phyloP scores from a whole-genome alignment of 2,888 invertebrate genomes.

The Notodonta ziczac region DNA sequence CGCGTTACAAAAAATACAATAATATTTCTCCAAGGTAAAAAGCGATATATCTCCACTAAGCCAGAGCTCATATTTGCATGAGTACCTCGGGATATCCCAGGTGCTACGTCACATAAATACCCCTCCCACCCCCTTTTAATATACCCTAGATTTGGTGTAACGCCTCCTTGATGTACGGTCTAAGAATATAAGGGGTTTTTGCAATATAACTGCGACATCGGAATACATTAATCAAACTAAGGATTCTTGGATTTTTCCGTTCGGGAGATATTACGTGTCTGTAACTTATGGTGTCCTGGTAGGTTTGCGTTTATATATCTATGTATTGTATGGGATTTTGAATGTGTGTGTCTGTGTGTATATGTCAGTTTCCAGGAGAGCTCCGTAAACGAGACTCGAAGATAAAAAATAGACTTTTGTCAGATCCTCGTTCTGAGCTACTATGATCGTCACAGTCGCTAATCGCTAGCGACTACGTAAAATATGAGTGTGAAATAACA shows the following conservation, averaged over 20 bases:
- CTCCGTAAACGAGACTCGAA: too few relatives aligned
- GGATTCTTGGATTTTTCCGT: slow-evolving; percentile 53
- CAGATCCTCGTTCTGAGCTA: too few relatives aligned
- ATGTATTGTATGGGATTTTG: slow-evolving; percentile 17
- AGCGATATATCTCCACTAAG: slow-evolving; percentile 36
- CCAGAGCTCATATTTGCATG: slow-evolving; percentile 36
- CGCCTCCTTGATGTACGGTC: slow-evolving; percentile 68
- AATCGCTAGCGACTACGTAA: too few relatives aligned
- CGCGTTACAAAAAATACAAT: not conserved
- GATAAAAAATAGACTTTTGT: too few relatives aligned
- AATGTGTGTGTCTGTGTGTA: not conserved
- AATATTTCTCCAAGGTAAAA: slow-evolving; percentile 8
- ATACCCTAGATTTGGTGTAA: slow-evolving; percentile 82
- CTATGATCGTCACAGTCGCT: too few relatives aligned
- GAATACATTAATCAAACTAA: slow-evolving; percentile 81
- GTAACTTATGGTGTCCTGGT: slow-evolving; percentile 71
- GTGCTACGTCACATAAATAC: slow-evolving; percentile 69
- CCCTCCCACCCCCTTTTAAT: slow-evolving; percentile 73
- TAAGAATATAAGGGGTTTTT: slow-evolving; percentile 63
- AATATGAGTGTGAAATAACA: too few relatives aligned
- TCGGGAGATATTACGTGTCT: slow-evolving; percentile 69
- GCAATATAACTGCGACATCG: slow-evolving; percentile 77
- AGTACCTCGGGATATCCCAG: slow-evolving; percentile 53
- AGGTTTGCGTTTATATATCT: slow-evolving; percentile 46
- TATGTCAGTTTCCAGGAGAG: too few relatives aligned